Base-by-base conservation (phyloP, 2,113 vertebrate genomes). In the Monarcha castaneiventris region DNA sequence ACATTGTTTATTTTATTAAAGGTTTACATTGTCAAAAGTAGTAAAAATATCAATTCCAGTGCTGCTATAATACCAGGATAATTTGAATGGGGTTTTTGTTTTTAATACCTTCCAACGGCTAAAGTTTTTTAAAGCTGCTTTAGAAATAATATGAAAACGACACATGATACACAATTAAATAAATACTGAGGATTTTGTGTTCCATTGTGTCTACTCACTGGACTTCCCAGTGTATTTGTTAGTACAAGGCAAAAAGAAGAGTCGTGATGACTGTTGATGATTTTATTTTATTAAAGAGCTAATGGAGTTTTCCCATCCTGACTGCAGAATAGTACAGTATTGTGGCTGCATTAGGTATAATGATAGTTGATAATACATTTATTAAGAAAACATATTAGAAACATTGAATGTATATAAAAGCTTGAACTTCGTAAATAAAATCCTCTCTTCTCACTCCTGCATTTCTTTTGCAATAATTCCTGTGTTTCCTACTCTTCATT, bases 51-150 rank as follows among this genome's bases (percentile, higher is more conserved):
- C 84, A 74, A 95, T 96, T 94, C 91, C 94, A 96, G 95, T 98
- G 98, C 98, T 98, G 98, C 98, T 98, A 97, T 97, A 96, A 94
- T 97, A 96, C 97, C 97, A 90, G 95, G 94, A 97, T 96, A 94
- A 88, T 97, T 90, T 86, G 89, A 88, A 90, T 93, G 97, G 96
- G 95, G 90, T 94, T 97, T 96, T 90, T 94, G 91, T 96, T 90
- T 97, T 94, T 97, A 95, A 94, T 97, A 82, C 61, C 33, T 93
- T 93, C 95, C 93, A 87, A 92, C 68, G 77, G 93, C 84, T 48
- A 91, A 94, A 95, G 91, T 94, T 88, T 96, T 97, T 97, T 91
- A 93, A 96, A 97, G 98, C 98, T 98, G 98, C 98, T 98, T 97
- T 97, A 96, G 81, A 97, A 95, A 94, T 97, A 91, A 97, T 97